Evolutionary conservation across 2,888 invertebrate species (phyloP).

Genomic region (Rhagonycha fulva): DNA sequence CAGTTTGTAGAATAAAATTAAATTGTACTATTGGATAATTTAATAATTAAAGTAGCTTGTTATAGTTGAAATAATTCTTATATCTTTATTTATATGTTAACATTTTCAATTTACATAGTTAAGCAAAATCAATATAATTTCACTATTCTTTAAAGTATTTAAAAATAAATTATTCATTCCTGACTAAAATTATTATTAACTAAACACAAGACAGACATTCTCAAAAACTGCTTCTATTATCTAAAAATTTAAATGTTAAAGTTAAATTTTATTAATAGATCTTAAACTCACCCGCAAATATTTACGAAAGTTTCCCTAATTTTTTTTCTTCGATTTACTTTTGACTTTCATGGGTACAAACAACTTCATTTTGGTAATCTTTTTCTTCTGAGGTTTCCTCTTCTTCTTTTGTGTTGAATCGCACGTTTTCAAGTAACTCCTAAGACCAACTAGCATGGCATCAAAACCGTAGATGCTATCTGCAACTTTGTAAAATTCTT

Average conservation of each 20-base stretch:
- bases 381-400: background rate
- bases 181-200: too few species aligned
- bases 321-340: background rate
- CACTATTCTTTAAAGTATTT: too few species aligned
- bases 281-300: background rate
- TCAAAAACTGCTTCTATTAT: background rate
- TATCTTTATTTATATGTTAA: too few species aligned
- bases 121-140: too few species aligned
- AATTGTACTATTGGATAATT: too few species aligned
- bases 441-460: background rate
- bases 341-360: background rate
- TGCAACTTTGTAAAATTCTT: background rate
- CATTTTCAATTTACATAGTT: too few species aligned
- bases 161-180: too few species aligned
- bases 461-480: background rate
- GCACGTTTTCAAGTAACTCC: background rate
- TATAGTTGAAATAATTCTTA: too few species aligned
- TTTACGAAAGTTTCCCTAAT: background rate
- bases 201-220: too few species aligned
- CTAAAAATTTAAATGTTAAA: background rate
- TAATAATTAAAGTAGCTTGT: too few species aligned
- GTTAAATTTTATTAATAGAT: background rate
- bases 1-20: too few species aligned
- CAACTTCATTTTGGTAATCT: background rate
- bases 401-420: background rate